Base-by-base conservation (phyloP, 2,888 invertebrate genomes). In the Doris montereyensis region DNA sequence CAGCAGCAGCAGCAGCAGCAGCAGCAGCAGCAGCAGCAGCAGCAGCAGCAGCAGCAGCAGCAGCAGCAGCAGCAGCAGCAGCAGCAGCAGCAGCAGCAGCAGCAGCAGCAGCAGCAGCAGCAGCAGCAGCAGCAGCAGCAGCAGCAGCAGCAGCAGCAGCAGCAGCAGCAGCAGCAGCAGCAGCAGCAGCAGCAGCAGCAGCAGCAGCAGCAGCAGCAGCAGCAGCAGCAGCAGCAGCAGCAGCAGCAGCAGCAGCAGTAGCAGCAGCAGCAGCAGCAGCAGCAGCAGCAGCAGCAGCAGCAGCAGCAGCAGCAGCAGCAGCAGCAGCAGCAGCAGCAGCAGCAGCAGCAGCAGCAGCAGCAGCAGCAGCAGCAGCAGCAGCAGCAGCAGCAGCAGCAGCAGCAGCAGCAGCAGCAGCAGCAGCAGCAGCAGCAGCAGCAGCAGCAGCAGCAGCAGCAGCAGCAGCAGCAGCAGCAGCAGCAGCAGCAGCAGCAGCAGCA, bases 191-290 rank as follows among this genome's bases (percentile, higher is more conserved):
- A 73, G 57, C 10, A 70, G 70, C 8, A 70, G 73, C 10, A 73
- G 57, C 57, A 73, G 73, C 57, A 73, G 73, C 57, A 73, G 57
- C 57, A 73, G 73, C 57, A 73, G 73, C 57, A 57, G 57, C 57
- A 73, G 73, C 57, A 73, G 73, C 57, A 73, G 73, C 57, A 73
- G 73, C n/a, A 52, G 73, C 57, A 57, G 57, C 57, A 73, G 73
- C 24, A 73, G 73, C 57, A 73, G 57, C 57, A 73, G 57, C 57
- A 73, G 57, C 57, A 73, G 41, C 57, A 73, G 73, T 73, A 52
- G 73, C 30, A 73, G 73, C 21, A 73, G 73, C 57, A 73, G 73
- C 21, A 73, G 73, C 21, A 73, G 57, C 57, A 73, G 52, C 57
- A 73, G 73, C 30, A 73, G 73, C 10, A 70, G 70, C 32, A 70